Conservation (phyloP, 2,797 vertebrate genomes). For the Hyperoplus immaculatus region DNA sequence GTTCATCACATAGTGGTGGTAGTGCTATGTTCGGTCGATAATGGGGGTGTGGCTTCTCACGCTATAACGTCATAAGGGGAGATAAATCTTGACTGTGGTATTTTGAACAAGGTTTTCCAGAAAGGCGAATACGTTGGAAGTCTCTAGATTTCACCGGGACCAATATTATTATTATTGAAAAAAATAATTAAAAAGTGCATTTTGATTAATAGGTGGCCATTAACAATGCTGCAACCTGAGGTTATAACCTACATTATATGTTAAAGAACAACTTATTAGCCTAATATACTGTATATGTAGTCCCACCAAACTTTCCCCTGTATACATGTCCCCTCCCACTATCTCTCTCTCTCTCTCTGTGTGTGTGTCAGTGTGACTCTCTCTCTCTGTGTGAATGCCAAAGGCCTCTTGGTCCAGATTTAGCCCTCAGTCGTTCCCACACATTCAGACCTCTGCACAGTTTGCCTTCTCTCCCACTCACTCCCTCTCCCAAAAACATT, state of each 20-base stretch:
- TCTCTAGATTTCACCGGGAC: no score
- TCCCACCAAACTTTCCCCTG: not conserved
- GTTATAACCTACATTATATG: not conserved
- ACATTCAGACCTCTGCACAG: slow-evolving; percentile 45
- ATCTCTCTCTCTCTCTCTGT: not conserved
- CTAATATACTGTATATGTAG: not conserved
- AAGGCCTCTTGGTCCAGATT: slow-evolving; percentile 79
- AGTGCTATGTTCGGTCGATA: no score
- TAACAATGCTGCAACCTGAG: not conserved
- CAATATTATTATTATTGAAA: no score
- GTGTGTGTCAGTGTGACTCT: not conserved
- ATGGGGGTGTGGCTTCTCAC: no score
- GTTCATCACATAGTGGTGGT: no score
- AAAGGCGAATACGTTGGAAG: no score
- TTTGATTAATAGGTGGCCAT: no score
- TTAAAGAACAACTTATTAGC: not conserved
- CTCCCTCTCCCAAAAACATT: not conserved
- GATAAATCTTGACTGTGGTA: no score
- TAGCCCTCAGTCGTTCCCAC: slow-evolving; percentile 77
- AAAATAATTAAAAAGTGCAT: no score
- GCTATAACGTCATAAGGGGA: no score
- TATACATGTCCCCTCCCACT: slow-evolving; percentile 1
- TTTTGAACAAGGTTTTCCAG: no score
- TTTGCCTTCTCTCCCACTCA: not conserved
- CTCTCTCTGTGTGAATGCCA: slow-evolving; percentile 58